Evolutionary conservation across 2,113 vertebrate species (phyloP).

Genomic region (Pavo muticus): DNA sequence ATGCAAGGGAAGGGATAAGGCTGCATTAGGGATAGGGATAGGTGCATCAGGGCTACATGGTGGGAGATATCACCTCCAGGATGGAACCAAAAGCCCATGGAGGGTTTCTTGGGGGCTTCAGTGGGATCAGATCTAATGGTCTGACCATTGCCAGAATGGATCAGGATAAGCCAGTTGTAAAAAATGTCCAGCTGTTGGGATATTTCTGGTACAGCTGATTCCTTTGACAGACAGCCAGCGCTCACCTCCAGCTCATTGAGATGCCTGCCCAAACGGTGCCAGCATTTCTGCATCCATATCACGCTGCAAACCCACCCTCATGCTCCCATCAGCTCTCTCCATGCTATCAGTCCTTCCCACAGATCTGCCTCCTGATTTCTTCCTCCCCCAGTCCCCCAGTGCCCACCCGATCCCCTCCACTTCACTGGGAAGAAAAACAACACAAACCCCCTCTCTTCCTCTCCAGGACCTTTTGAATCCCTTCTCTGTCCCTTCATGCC

Average conservation of each 20-base stretch:
- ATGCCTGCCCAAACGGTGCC: neutral
- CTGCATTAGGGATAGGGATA: neutral
- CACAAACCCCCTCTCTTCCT: neutral
- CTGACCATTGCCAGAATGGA: neutral
- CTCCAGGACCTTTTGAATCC: neutral
- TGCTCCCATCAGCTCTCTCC: neutral
- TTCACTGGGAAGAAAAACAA: neutral
- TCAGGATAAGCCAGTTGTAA: neutral
- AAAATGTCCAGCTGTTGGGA: neutral
- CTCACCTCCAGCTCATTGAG: neutral
- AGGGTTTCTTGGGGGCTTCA: neutral
- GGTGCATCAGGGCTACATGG: neutral
- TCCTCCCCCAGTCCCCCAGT: rapidly evolving
- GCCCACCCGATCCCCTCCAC: neutral
- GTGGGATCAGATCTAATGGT: neutral
- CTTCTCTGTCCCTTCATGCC: rapidly evolving
- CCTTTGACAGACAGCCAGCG: neutral
- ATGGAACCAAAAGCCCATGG: neutral
- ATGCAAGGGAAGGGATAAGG: neutral
- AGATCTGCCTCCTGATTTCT: neutral
- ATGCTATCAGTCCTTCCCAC: neutral
- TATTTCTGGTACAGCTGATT: neutral
- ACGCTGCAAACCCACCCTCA: neutral
- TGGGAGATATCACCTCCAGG: neutral
- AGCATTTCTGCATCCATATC: neutral